A percentile compares a stretch with the other conserved stretches of the same genome.
Conservation (phyloP, 2,113 vertebrate genomes). For the Carettochelys insculpta region DNA sequence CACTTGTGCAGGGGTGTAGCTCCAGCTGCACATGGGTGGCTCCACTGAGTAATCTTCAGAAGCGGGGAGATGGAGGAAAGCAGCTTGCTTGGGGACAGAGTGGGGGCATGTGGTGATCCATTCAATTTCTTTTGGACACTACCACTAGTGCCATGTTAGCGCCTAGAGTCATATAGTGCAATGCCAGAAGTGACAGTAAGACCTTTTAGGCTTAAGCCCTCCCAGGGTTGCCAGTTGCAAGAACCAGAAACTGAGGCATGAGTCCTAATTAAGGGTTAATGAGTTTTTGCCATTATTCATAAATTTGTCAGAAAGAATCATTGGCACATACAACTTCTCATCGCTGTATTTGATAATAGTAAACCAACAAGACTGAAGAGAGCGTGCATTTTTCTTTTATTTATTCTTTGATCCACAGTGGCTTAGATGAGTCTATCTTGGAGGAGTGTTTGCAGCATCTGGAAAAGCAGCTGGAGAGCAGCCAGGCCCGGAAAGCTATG, state of each 20-base stretch:
- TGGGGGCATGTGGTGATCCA: no score
- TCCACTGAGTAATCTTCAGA: no score
- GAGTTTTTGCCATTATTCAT: not conserved
- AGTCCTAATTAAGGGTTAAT: not conserved
- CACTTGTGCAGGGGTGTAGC: no score
- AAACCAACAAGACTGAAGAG: not conserved
- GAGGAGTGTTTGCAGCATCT: constrained; percentile 96
- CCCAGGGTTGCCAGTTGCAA: not conserved
- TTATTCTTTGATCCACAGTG: constrained; percentile 75
- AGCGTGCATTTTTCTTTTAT: not conserved
- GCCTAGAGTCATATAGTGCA: not conserved
- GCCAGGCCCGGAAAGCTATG: constrained; percentile 96
- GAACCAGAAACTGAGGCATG: not conserved
- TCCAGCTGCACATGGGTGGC: no score
- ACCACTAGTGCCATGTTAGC: not conserved
- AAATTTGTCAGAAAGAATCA: not conserved
- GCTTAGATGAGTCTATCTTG: constrained; percentile 93
- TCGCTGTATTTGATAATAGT: not conserved
- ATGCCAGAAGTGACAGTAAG: not conserved
- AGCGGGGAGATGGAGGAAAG: no score
- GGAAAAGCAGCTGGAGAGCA: constrained; percentile 96
- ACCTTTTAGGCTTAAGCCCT: not conserved
- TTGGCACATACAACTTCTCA: not conserved
- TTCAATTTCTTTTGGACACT: no score
- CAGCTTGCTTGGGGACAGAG: no score